Conservation (phyloP, 2,888 invertebrate species). For the Calameuta pallipes region DNA sequence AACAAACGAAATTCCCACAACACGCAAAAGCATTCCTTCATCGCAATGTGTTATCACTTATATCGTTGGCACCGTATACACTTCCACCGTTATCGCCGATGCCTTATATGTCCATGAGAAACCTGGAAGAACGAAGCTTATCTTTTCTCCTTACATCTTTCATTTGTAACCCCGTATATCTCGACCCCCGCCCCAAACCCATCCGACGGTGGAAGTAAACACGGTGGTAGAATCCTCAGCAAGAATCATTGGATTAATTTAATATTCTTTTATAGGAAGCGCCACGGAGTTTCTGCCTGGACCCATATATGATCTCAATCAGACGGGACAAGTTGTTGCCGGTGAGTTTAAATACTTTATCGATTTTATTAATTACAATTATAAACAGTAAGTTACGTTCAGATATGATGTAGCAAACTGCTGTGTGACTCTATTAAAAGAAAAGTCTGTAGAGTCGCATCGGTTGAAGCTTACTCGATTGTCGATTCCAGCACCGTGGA, state of each 20-base stretch:
- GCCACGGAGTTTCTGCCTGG: slow-evolving; percentile 72
- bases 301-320: slow-evolving; percentile 86
- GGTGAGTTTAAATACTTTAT: slow-evolving; percentile 68
- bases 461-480: slow-evolving; percentile 48
- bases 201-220: slow-evolving; percentile 42
- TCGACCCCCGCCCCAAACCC: slow-evolving; percentile 3
- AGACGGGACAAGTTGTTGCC: slow-evolving; percentile 86
- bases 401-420: slow-evolving; percentile 17
- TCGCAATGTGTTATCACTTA: not conserved
- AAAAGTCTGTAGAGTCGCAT: slow-evolving; percentile 38
- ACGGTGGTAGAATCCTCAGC: slow-evolving; percentile 30
- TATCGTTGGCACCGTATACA: not conserved
- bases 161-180: slow-evolving; percentile 31
- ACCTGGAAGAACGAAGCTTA: not conserved
- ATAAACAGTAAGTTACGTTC: not conserved
- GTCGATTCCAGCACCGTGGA: slow-evolving; percentile 46
- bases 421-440: slow-evolving; percentile 2
- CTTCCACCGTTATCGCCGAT: not conserved
- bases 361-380: not conserved
- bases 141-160: slow-evolving; percentile 2
- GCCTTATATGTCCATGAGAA: not conserved
- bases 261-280: slow-evolving; percentile 62
- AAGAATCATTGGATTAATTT: slow-evolving; percentile 41
- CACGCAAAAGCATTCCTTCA: not conserved
- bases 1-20: not conserved